phyloP scores from a whole-genome alignment of 2,888 invertebrate species.

The Trisateles emortualis region DNA sequence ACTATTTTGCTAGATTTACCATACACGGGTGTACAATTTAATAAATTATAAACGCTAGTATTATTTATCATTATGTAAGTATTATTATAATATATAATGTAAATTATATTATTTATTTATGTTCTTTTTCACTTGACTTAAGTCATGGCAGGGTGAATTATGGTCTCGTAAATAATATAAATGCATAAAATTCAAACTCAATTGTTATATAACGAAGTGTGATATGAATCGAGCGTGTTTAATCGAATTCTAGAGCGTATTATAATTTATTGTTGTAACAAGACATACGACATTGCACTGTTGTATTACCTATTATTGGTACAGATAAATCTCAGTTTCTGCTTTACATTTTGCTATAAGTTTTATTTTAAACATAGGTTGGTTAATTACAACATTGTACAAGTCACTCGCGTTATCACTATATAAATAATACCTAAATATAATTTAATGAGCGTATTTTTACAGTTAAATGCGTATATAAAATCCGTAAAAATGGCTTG shows the following conservation, averaged over 20 bases:
- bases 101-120: background rate
- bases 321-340: constrained; percentile 1
- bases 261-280: constrained; percentile 14
- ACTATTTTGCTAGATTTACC: too few relatives aligned
- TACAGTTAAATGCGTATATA: background rate
- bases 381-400: background rate
- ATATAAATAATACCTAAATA: background rate
- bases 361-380: background rate
- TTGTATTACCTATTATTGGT: constrained; percentile 13
- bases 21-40: too few relatives aligned
- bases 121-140: background rate
- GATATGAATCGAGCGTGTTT: constrained; percentile 8
- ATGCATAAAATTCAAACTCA: constrained; percentile 3
- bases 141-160: background rate
- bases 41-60: background rate
- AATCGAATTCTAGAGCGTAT: constrained; percentile 19
- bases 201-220: constrained; percentile 9
- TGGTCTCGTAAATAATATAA: background rate
- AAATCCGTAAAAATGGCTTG: too few relatives aligned
- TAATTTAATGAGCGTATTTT: background rate
- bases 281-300: background rate
- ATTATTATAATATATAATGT: background rate
- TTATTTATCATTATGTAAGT: background rate
- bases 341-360: background rate
- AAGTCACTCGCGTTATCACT: background rate